These are phyloP conservation scores for Cacajao melanocephalus DNA, from an alignment of 2,797 vertebrate species.

Conservation along the genomic window DNA sequence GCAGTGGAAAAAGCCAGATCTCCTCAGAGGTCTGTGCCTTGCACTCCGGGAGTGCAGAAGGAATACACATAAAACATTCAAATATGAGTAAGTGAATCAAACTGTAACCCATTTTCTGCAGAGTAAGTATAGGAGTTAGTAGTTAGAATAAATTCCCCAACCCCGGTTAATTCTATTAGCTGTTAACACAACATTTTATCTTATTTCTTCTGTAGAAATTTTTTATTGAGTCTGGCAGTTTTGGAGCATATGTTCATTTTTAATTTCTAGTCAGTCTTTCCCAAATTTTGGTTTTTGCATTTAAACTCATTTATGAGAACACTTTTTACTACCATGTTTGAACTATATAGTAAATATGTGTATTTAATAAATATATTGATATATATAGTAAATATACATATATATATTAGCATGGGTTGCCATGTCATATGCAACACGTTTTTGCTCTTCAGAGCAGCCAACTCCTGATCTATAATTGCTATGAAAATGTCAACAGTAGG, in stretches of 20 bases:
- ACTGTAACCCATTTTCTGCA: neutral
- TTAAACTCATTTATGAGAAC: neutral
- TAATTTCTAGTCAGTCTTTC: neutral
- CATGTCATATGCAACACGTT: neutral
- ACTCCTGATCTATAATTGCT: constrained; percentile 51
- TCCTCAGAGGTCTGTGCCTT: neutral
- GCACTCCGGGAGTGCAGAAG: neutral
- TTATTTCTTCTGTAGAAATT: neutral
- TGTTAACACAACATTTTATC: neutral
- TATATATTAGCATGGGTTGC: neutral
- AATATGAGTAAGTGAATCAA: neutral
- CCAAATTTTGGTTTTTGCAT: neutral
- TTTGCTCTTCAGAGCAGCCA: constrained; percentile 44
- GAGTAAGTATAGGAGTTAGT: neutral
- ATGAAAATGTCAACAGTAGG: constrained; percentile 49
- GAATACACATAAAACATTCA: neutral
- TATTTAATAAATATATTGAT: too few relatives aligned
- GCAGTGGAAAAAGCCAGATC: neutral
- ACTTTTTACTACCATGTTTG: neutral
- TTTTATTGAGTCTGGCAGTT: neutral
- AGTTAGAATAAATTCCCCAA: neutral
- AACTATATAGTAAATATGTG: neutral
- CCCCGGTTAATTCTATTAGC: neutral
- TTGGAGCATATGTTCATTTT: neutral
- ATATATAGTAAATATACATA: too few relatives aligned